Evolutionary conservation across 1,140 invertebrate genomes (phyloP).

Genomic region (Asbolus verrucosus): DNA sequence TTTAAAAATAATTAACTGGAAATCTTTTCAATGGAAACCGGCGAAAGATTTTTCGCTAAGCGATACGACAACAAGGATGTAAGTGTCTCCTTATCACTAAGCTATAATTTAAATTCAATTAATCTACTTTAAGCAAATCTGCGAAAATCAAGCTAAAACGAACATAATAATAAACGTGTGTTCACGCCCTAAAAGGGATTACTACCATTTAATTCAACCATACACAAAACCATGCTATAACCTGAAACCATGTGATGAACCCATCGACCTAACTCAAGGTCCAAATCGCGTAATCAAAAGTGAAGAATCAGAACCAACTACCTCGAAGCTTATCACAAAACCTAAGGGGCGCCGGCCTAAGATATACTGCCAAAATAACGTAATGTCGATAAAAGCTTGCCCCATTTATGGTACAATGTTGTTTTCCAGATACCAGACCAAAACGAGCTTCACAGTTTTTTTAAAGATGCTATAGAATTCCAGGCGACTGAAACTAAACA

Average conservation of each 20-base stretch:
- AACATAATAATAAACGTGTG: slow-evolving; percentile 15
- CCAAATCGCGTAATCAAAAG: slow-evolving; percentile 12
- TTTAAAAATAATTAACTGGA: slow-evolving; percentile 11
- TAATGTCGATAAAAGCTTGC: not conserved
- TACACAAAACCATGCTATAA: not conserved
- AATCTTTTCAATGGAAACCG: slow-evolving; percentile 24
- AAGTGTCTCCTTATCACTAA: slow-evolving; percentile 3
- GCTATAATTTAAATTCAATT: slow-evolving; percentile 3
- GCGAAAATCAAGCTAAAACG: not conserved
- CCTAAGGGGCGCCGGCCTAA: not conserved
- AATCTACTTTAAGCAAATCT: not conserved
- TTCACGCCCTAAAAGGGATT: not conserved
- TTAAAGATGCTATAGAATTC: slow-evolving; percentile 3
- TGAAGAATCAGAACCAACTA: not conserved
- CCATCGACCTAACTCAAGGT: slow-evolving; percentile 2
- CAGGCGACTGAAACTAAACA: slow-evolving; percentile 47
- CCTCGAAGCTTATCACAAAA: not conserved
- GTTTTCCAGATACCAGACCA: slow-evolving; percentile 5
- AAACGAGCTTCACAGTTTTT: not conserved
- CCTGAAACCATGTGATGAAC: slow-evolving; percentile 10
- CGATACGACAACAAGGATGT: slow-evolving; percentile 20
- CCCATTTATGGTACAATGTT: not conserved
- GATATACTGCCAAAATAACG: not conserved
- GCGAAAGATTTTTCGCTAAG: not conserved
- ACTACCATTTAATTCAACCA: not conserved